Base-by-base conservation (phyloP, 2,888 invertebrate species). In the Cheilosia soror region DNA sequence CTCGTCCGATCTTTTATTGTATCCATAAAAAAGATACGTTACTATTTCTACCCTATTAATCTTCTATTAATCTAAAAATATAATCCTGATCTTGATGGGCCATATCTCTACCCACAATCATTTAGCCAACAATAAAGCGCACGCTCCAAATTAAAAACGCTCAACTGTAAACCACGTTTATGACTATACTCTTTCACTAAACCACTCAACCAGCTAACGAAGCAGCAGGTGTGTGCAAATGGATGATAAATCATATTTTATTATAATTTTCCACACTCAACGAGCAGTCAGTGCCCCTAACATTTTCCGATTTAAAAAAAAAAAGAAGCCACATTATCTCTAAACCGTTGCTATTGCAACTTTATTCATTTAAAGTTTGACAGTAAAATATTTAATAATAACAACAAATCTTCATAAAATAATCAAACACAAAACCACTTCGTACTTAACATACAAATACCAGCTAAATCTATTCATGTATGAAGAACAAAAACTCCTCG, bases 181-280 rank as follows among this genome's bases (percentile, higher is more conserved):
- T 37, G 37, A 13, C 57, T 37, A n/a, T n/a, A 25, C 63, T 47
- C 47, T 40, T 75, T 31, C 65, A 57, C 27, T 47, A 20, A 65
- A 57, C 55, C 37, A 37, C 75, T 75, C 57, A 47, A 57, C 20
- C 65, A 62, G 25, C 53, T 53, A 63, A 62, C 72, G 60, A 72
- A 60, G 15, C 55, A 42, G 2, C 53, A 68, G 27, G 25, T 37
- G 51, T 31, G n/a, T 51, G 51, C 13, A n/a, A 13, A 15, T 29
- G n/a, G 40, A 40, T 40, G 27, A 53, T 66, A 37, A 66, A 66
- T 66, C 66, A 53, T n/a, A n/a, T 68, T 68, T 53, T 42, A 15
- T 42, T 4, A 13, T 9, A 20, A 20, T 20, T 15, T 5, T 65
- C 37, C 65, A 40, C 65, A 51, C 66, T 15, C 40, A 31, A 27